Evolutionary conservation across 2,113 vertebrate species (phyloP).

Genomic region (Tretioscincus oriximinensis): DNA sequence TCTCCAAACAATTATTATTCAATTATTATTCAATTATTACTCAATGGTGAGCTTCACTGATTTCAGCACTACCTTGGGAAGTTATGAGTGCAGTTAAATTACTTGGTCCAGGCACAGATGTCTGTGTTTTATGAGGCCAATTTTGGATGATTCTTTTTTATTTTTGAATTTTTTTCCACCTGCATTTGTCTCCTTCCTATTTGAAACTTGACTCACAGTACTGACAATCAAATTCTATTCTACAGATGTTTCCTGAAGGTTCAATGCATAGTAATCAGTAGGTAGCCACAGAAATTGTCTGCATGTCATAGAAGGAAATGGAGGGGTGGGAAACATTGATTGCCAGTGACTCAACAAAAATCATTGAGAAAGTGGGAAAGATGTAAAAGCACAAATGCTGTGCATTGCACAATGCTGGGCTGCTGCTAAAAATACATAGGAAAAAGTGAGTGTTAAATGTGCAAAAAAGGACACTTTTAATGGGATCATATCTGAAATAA

Average conservation of each 20-base stretch:
- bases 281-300: slow-evolving; percentile 1
- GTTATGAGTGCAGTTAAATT: background rate
- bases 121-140: slow-evolving; percentile 38
- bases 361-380: background rate
- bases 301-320: fast-evolving
- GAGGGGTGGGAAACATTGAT: background rate
- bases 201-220: slow-evolving; percentile 37
- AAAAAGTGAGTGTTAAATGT: too few species aligned
- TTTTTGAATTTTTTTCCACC: background rate
- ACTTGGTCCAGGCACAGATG: background rate
- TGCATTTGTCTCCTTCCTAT: slow-evolving; percentile 30
- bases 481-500: too few species aligned
- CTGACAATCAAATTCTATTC: slow-evolving; percentile 17
- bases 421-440: background rate
- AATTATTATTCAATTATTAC: background rate
- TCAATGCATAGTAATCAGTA: fast-evolving
- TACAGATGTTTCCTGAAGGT: slow-evolving; percentile 18
- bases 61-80: background rate
- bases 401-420: background rate
- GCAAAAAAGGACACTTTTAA: too few species aligned
- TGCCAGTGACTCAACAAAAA: slow-evolving; percentile 25
- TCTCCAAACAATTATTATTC: background rate
- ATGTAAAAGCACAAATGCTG: background rate
- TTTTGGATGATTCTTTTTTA: slow-evolving; percentile 19
- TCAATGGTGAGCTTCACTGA: background rate